Conservation (phyloP, 2,797 vertebrate genomes). For the Darevskia nairensis region DNA sequence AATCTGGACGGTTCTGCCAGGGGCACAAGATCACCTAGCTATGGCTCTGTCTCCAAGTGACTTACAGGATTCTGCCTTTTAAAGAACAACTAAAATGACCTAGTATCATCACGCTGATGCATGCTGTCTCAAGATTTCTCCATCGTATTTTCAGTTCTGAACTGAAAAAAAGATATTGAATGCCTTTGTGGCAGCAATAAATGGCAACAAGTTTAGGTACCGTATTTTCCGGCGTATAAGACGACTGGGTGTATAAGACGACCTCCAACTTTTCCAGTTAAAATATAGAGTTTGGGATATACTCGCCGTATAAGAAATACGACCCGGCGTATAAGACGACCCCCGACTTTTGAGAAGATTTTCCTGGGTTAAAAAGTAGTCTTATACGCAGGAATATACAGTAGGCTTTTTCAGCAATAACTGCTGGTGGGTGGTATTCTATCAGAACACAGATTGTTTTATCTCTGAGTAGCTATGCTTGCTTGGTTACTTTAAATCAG, state of each 20-base stretch:
- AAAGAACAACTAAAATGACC: neutral
- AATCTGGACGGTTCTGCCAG: no score
- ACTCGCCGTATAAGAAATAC: no score
- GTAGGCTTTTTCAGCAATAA: conserved; percentile 12
- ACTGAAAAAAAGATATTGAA: neutral
- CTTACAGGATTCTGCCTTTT: neutral
- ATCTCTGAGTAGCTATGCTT: neutral
- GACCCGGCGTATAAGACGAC: no score
- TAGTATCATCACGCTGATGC: neutral
- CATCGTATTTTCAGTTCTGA: neutral
- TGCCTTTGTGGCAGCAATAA: neutral
- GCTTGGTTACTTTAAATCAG: neutral
- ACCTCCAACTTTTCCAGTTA: no score
- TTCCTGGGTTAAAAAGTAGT: no score
- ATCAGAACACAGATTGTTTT: neutral
- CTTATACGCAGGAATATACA: no score
- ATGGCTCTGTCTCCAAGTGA: no score
- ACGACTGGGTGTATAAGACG: no score
- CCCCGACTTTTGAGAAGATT: no score
- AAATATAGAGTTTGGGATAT: no score
- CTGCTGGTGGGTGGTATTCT: neutral
- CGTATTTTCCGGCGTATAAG: no score
- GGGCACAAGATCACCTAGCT: no score
- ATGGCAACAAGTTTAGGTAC: conserved; percentile 10
- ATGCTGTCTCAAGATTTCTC: neutral